These are phyloP conservation scores for Thunnus thynnus DNA, from an alignment of 2,113 vertebrate genomes.

Conservation along the genomic window DNA sequence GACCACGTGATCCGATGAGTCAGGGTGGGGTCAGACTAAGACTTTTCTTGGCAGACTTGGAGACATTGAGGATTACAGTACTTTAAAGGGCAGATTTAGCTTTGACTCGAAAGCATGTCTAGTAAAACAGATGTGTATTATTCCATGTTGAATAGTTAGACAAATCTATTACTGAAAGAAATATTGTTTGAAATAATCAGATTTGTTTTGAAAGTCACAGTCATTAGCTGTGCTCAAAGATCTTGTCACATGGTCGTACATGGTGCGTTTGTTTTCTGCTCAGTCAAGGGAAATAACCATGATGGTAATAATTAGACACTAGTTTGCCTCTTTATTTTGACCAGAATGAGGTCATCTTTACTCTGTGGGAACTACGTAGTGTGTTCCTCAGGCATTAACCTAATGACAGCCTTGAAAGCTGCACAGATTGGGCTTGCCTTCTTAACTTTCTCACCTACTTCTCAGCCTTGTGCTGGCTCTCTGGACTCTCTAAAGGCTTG, in stretches of 20 bases:
- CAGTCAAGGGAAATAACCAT: slow-evolving; percentile 46
- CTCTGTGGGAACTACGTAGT: slow-evolving; percentile 46
- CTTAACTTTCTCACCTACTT: slow-evolving; percentile 48
- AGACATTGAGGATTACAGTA: slow-evolving; percentile 53
- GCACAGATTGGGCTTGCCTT: slow-evolving; percentile 34
- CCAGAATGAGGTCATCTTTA: slow-evolving; percentile 67
- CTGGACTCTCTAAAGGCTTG: slow-evolving; percentile 21
- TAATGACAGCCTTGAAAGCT: slow-evolving; percentile 68
- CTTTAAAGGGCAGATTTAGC: slow-evolving; percentile 50
- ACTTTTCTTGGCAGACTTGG: slow-evolving; percentile 62
- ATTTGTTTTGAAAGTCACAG: background rate
- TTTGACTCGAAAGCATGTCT: slow-evolving; percentile 36
- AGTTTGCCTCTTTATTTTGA: slow-evolving; percentile 45
- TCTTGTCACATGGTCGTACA: background rate
- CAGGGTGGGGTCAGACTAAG: slow-evolving; percentile 72
- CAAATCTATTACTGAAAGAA: slow-evolving; percentile 18
- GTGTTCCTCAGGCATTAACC: slow-evolving; percentile 51
- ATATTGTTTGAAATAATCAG: slow-evolving; percentile 6
- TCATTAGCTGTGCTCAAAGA: background rate
- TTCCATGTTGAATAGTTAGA: slow-evolving; percentile 8
- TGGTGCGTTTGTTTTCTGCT: slow-evolving; percentile 49
- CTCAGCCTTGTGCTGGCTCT: slow-evolving; percentile 10
- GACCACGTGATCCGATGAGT: slow-evolving; percentile 66
- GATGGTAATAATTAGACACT: slow-evolving; percentile 60
- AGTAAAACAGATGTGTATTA: slow-evolving; percentile 24